phyloP scores from a whole-genome alignment of 2,113 vertebrate genomes.

The Pogona vitticeps region DNA sequence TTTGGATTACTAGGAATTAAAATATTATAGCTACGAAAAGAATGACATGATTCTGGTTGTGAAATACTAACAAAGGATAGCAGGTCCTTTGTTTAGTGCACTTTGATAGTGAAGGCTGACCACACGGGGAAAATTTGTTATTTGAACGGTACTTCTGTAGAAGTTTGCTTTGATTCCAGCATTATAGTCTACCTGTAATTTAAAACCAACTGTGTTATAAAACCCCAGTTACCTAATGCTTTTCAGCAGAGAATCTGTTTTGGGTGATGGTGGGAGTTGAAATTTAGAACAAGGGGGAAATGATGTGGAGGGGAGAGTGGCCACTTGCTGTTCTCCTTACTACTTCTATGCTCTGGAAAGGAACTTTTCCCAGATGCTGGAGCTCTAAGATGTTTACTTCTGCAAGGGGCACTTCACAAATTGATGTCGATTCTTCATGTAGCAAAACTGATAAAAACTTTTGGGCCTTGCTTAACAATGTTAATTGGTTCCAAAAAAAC shows the following conservation, averaged over 20 bases:
- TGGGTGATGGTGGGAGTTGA: not conserved
- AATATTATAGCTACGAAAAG: not conserved
- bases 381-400: too few species aligned
- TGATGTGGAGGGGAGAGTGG: too few species aligned
- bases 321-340: too few species aligned
- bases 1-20: slow-evolving; percentile 41
- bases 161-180: slow-evolving; percentile 1
- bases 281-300: not conserved
- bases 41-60: slow-evolving; percentile 6
- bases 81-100: not conserved
- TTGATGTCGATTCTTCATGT: too few species aligned
- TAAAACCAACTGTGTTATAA: not conserved
- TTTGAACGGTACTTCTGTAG: slow-evolving; percentile 7
- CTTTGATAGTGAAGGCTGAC: not conserved
- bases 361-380: too few species aligned
- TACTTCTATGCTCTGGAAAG: too few species aligned
- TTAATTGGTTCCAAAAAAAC: too few species aligned
- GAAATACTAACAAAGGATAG: slow-evolving; percentile 34
- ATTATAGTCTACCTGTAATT: not conserved
- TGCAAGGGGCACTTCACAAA: too few species aligned
- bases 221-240: not conserved
- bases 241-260: not conserved
- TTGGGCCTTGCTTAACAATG: too few species aligned
- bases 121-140: not conserved
- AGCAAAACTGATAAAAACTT: too few species aligned